A percentile compares a stretch with the other conserved stretches of the same genome.
Evolutionary conservation across 2,797 vertebrate genomes (phyloP).

Genomic region (Notoglanidium macrostoma): DNA sequence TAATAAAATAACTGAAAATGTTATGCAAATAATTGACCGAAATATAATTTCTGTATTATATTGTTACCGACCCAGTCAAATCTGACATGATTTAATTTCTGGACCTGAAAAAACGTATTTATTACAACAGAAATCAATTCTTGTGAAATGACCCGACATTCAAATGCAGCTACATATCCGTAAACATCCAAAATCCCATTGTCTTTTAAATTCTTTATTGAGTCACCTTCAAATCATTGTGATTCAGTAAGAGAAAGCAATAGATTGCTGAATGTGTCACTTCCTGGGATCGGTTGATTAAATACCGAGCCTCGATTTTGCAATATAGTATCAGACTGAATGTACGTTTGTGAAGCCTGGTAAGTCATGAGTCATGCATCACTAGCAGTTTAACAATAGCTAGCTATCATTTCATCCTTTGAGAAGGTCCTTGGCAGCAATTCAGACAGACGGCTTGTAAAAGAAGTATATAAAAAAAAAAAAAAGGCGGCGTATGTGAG

Average conservation of each 20-base stretch:
- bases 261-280: background rate
- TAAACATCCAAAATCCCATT: background rate
- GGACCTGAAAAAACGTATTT: background rate
- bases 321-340: background rate
- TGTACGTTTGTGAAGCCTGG: background rate
- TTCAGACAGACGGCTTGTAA: constrained; percentile 10
- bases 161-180: background rate
- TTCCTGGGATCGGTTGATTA: background rate
- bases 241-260: background rate
- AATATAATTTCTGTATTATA: too few species aligned
- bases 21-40: too few species aligned
- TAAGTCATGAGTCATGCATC: background rate
- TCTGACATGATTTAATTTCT: background rate
- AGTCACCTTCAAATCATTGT: background rate
- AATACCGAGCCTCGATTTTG: background rate
- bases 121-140: background rate
- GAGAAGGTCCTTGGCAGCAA: constrained; percentile 26
- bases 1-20: too few species aligned
- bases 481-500: background rate
- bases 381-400: constrained; percentile 3
- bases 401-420: background rate
- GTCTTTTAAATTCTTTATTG: background rate
- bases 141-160: background rate
- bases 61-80: too few species aligned
- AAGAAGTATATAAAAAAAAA: background rate